A percentile compares a stretch with the other conserved stretches of the same genome.
Conservation (phyloP, 2,888 invertebrate genomes). For the Timandra comae region DNA sequence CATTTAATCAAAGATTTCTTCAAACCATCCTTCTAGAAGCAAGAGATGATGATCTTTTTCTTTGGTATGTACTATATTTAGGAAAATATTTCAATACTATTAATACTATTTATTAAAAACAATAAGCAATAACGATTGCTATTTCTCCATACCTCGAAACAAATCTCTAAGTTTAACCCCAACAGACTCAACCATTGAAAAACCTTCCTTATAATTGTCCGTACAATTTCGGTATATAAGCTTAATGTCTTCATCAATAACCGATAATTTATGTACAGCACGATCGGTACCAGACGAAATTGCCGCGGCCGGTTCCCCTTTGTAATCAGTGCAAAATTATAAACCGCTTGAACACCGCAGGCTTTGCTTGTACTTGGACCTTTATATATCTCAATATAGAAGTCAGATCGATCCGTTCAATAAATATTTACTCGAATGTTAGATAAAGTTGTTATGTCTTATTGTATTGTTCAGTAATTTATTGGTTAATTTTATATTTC, state of each 20-base stretch:
- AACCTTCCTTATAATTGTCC: constrained; percentile 51
- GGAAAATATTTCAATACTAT: too few species aligned
- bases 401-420: background rate
- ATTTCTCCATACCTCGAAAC: too few species aligned
- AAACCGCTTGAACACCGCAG: constrained; percentile 69
- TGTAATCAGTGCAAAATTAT: constrained; percentile 75
- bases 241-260: constrained; percentile 78
- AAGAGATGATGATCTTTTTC: too few species aligned
- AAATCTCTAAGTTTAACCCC: too few species aligned
- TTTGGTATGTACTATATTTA: too few species aligned
- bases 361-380: constrained; percentile 52
- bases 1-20: too few species aligned
- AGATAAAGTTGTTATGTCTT: background rate
- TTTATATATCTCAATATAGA: constrained; percentile 53
- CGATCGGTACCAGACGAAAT: constrained; percentile 74
- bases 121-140: too few species aligned
- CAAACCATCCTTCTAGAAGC: too few species aligned
- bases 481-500: too few species aligned
- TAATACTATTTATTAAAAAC: too few species aligned
- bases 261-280: constrained; percentile 75
- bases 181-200: too few species aligned
- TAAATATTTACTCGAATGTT: background rate
- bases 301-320: constrained; percentile 79
- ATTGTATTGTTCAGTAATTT: background rate
- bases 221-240: constrained; percentile 51